Evolutionary conservation across 1,140 invertebrate genomes (phyloP).

Genomic region (Parapsyche elsis): DNA sequence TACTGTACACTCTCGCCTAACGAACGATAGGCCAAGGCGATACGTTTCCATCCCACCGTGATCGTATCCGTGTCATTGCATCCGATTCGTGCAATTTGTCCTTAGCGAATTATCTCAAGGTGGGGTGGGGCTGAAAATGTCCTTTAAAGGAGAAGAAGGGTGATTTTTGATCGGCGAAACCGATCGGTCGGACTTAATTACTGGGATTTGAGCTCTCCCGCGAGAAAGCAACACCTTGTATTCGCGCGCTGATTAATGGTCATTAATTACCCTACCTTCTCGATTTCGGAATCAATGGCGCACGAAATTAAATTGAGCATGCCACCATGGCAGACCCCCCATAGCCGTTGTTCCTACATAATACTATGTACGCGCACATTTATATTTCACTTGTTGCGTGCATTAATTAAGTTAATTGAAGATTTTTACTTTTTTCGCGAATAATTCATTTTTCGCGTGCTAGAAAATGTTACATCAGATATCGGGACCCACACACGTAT

Average conservation of each 20-base stretch:
- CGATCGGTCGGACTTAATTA: conserved; percentile 21
- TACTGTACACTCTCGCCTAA: too few species aligned
- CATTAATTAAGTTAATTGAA: conserved; percentile 55
- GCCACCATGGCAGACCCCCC: conserved; percentile 13
- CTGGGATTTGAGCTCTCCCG: background rate
- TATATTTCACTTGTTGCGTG: conserved; percentile 53
- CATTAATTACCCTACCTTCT: conserved; percentile 49
- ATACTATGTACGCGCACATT: background rate
- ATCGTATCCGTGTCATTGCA: too few species aligned
- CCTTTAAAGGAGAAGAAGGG: background rate
- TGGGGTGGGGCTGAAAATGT: too few species aligned
- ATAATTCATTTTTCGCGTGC: conserved; percentile 55
- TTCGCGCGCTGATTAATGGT: conserved; percentile 43
- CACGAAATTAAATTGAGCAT: conserved; percentile 54
- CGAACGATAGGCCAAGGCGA: too few species aligned
- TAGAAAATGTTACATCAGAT: conserved; percentile 49
- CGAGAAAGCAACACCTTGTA: conserved; percentile 37
- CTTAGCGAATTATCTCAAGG: too few species aligned
- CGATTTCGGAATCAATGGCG: conserved; percentile 55
- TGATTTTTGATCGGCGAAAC: conserved; percentile 16
- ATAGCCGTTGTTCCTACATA: background rate
- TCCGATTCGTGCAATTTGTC: too few species aligned
- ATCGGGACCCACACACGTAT: conserved; percentile 20
- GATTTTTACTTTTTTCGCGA: conserved; percentile 53
- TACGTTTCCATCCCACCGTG: too few species aligned